Conservation (phyloP, 1,140 invertebrate species). For the Danaus melanippus region DNA sequence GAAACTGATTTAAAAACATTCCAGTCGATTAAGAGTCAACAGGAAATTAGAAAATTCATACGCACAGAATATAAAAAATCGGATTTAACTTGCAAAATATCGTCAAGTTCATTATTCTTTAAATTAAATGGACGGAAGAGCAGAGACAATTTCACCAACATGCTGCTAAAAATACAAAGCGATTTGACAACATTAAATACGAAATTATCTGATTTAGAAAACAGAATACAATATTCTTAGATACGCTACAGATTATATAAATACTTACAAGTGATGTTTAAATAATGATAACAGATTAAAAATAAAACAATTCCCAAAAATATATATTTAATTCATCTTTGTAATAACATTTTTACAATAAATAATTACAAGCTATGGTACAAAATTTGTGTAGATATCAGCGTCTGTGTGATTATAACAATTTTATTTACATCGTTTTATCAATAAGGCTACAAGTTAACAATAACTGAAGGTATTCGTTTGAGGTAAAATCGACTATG, state of each 20-base stretch:
- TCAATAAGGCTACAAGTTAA: too few relatives aligned
- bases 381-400: conserved; percentile 5
- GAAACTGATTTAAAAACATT: conserved; percentile 20
- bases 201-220: conserved; percentile 54
- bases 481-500: too few relatives aligned
- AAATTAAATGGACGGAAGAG: conserved; percentile 42
- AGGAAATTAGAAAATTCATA: conserved; percentile 17
- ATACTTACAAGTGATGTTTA: conserved; percentile 8
- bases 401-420: neutral
- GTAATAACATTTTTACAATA: conserved; percentile 6
- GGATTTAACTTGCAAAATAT: conserved; percentile 41
- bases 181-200: conserved; percentile 43
- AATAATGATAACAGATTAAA: neutral
- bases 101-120: conserved; percentile 47
- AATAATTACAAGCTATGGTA: conserved; percentile 7
- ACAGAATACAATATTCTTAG: conserved; percentile 28
- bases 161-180: conserved; percentile 56
- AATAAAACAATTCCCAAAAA: conserved; percentile 9
- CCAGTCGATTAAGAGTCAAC: conserved; percentile 17
- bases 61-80: conserved; percentile 38
- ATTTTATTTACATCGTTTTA: too few relatives aligned
- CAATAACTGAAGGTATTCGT: too few relatives aligned
- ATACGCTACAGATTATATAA: too few relatives aligned
- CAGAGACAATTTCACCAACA: conserved; percentile 47
- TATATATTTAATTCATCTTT: conserved; percentile 10